Evolutionary conservation across 2,888 invertebrate species (phyloP), one percentile per base, ranked within the genome.

Genomic region (Mimumesa dahlbomi): DNA sequence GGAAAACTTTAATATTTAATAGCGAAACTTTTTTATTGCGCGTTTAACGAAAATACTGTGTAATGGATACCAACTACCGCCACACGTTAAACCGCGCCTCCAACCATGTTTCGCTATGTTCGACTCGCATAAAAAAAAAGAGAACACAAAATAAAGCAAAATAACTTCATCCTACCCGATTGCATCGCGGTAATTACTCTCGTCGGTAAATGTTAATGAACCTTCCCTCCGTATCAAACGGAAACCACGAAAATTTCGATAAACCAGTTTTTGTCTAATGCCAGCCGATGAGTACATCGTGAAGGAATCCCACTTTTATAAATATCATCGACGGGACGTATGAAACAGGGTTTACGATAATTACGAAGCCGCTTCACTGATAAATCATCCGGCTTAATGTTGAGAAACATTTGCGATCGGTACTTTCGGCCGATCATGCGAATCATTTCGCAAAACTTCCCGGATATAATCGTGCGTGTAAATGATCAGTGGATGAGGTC

Each of bases 1-100:
- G 36, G n/a, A 21, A 70, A 78, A 73, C 40, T 78, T 78, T 58
- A 42, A 58, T 67, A 66, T 77, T 77, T 74, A 67, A 77, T 42
- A 52, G 59, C 36, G 2, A 4, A 67, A 70, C 67, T 68, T 71
- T 48, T 71, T 70, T 63, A 63, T 61, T 29, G 45, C 49, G 13
- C 18, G 48, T 49, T 36, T 43, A 56, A 49, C 61, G 45, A 66
- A 67, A 54, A 57, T 43, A 48, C n/a, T n/a, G 49, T 56, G 38
- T 43, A 48, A 66, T 36, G 18, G 38, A 36, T 52, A 42, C 46
- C 25, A 36, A 38, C 14, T 34, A 2, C 25, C 25, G 36, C 16
- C 14, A 29, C 11, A 13, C 7, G 46, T 38, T 56, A 52, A 66
- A 53, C 19, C 21, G 36, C 58, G 42, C 31, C 34, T 48, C 16